These are phyloP conservation scores for Mobula birostris DNA, from an alignment of 2,113 vertebrate species.

Conservation along the genomic window DNA sequence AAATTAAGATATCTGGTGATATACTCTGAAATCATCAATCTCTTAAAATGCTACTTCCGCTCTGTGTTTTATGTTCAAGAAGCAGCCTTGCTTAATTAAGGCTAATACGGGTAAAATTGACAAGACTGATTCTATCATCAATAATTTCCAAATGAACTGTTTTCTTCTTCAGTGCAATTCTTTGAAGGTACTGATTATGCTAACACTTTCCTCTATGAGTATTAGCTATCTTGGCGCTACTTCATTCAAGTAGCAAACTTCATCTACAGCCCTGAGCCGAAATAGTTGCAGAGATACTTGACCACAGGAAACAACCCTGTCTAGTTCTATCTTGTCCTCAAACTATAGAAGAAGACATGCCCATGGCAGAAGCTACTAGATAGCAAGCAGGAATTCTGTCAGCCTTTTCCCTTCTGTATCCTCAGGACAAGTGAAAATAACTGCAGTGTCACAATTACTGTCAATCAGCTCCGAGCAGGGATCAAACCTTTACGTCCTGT, in stretches of 20 bases:
- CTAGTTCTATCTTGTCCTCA: neutral
- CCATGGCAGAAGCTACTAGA: neutral
- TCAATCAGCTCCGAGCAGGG: slow-evolving; percentile 25
- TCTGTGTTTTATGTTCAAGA: neutral
- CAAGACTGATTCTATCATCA: neutral
- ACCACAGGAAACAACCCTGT: neutral
- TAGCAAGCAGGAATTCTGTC: neutral
- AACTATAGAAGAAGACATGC: neutral
- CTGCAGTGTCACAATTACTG: neutral
- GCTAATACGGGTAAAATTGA: neutral
- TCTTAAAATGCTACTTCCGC: neutral
- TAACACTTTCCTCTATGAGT: neutral
- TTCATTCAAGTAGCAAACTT: neutral
- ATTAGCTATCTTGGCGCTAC: neutral
- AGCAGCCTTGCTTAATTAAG: neutral
- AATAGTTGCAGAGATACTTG: neutral
- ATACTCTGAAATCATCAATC: neutral
- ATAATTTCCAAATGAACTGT: neutral
- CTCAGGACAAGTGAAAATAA: neutral
- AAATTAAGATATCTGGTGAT: neutral
- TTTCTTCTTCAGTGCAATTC: neutral
- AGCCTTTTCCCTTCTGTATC: neutral
- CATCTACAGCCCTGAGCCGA: neutral
- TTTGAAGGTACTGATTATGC: neutral
- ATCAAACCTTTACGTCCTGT: slow-evolving; percentile 2